Evolutionary conservation across 2,888 invertebrate species (phyloP).

Genomic region (Baronia brevicornis): DNA sequence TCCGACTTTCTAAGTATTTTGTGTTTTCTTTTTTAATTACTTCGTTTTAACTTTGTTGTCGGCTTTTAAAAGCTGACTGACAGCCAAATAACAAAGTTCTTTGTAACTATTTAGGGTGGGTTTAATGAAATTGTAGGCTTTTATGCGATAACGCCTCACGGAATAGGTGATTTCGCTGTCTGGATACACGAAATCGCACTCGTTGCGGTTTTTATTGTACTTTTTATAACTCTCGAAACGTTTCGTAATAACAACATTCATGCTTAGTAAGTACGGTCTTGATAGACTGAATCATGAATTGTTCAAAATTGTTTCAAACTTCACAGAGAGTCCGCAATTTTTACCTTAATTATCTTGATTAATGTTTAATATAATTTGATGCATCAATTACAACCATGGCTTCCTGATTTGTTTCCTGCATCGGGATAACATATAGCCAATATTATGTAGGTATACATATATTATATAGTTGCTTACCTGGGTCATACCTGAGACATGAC

Average conservation of each 20-base stretch:
- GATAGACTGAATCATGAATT: too few species aligned
- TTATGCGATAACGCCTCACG: conserved; percentile 45
- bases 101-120: conserved; percentile 67
- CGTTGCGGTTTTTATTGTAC: conserved; percentile 21
- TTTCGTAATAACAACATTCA: conserved; percentile 9
- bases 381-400: too few species aligned
- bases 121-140: conserved; percentile 66
- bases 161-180: conserved; percentile 38
- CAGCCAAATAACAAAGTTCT: conserved; percentile 72
- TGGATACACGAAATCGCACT: conserved; percentile 26
- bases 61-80: conserved; percentile 73
- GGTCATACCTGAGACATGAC: too few species aligned
- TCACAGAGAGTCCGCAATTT: too few species aligned
- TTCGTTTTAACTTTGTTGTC: conserved; percentile 74
- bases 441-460: too few species aligned
- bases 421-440: too few species aligned
- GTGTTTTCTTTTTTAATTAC: conserved; percentile 76
- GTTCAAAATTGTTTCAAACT: too few species aligned
- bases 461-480: too few species aligned
- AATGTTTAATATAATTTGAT: too few species aligned
- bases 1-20: conserved; percentile 75
- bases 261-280: too few species aligned
- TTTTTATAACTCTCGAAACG: conserved; percentile 20
- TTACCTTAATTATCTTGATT: too few species aligned
- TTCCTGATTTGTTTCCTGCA: too few species aligned